Base-by-base conservation (phyloP, 1,140 invertebrate genomes). In the Macrobrachium nipponense region DNA sequence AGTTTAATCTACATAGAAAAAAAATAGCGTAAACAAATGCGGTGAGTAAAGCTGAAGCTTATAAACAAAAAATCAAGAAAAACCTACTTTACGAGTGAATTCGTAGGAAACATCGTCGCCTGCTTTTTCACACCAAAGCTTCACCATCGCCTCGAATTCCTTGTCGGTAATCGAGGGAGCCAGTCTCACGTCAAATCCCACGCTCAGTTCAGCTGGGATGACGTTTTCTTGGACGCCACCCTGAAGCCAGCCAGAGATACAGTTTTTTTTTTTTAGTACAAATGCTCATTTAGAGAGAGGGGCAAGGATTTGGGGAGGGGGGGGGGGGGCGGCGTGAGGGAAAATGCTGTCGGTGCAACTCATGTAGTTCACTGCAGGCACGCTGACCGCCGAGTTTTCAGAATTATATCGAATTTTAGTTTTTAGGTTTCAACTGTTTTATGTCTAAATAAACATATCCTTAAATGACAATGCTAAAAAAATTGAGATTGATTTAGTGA, bases 181-280 rank as follows among this genome's bases (percentile, higher is more conserved):
- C 7, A 98, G 90, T 3, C 98, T 93, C 58, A 97, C 92, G 91
- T 99, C 97, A 90, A 98, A 97, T 23, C 92, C 92, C 1, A 94
- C 95, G 0, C 91, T 92, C 36, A 98, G 90, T 89, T 95, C 93
- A 68, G 95, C 94, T 0, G 98, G 98, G 76, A 99, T 93, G 5
- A 99, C 97, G 92, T 99, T 99, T n/a, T 93, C 92, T 91, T 98
- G 97, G 2, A 98, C 94, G 18, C 98, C 98, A 59, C 82, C 82
- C 82, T 84, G 61, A 6, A 59, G 58, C 43, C 14, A 73, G 12
- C 59, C 70, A 23, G 7, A 15, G 27, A 36, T 36, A 36, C 27
- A 36, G 4, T 1, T 1, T 36, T 36, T 1, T 1, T 36, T 36
- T 36, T 36, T 36, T 36, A 36, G 1, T 36, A 36, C 27, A 36